These are phyloP conservation scores for Chelonoidis abingdonii DNA, from an alignment of 2,113 vertebrate genomes.

Conservation along the genomic window DNA sequence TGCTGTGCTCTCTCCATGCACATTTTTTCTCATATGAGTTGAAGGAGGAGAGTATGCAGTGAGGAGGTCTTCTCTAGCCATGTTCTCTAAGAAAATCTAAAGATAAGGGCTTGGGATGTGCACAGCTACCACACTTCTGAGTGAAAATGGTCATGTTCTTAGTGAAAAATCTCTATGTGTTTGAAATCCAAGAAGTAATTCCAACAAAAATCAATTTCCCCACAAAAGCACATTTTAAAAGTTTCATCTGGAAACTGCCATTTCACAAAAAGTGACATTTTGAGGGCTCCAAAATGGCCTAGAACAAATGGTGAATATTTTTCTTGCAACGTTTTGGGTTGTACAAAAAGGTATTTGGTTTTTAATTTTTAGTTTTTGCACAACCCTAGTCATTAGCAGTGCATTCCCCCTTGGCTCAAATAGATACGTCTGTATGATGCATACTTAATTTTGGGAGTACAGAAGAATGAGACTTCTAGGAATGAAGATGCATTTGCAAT, in stretches of 20 bases:
- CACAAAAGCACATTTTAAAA: background rate
- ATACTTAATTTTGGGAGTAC: background rate
- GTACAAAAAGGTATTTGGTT: background rate
- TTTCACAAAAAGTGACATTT: background rate
- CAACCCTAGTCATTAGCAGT: background rate
- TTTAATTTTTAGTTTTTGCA: slow-evolving; percentile 18
- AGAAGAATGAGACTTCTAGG: background rate
- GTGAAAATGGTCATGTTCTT: background rate
- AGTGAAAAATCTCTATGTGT: background rate
- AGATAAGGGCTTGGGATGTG: background rate
- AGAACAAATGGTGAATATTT: background rate
- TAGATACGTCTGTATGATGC: slow-evolving; percentile 29
- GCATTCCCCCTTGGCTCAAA: background rate
- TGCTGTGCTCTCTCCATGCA: background rate
- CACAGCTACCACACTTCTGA: background rate
- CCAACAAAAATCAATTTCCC: background rate
- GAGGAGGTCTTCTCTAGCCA: background rate
- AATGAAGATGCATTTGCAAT: slow-evolving; percentile 51
- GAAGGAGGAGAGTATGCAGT: background rate
- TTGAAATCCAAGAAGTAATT: background rate
- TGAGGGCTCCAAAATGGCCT: background rate
- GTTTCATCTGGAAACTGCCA: background rate
- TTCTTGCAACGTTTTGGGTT: background rate
- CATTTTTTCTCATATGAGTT: background rate
- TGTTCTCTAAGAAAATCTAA: background rate